Evolutionary conservation across 2,888 invertebrate genomes (phyloP), one percentile per base, ranked within the genome.

Genomic region (Trissonchulus latispiculum): DNA sequence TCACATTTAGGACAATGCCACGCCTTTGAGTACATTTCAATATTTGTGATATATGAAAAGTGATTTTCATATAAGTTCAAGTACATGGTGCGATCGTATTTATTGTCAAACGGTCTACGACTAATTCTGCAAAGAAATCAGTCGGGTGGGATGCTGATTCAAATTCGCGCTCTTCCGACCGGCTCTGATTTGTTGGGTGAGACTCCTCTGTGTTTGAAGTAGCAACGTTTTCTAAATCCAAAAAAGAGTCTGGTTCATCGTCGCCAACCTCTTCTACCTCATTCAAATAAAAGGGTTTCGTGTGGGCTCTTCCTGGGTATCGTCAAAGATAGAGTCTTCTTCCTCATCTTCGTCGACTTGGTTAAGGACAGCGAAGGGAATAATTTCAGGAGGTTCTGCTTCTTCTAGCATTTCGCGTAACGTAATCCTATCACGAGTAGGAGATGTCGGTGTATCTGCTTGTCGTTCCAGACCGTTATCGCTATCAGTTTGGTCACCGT

Each of bases 1-100:
- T 64, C 64, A 64, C 64, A 64, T 31, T 64, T 64, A 33, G 28
- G 8, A 64, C 64, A 64, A 28, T 33, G 64, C 64, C 64, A 64
- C 64, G 8, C 18, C 33, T 64, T 64, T 31, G 31, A 8, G 33
- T 64, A 64, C 28, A 18, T 8, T 29, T 64, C 15, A 3, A 64
- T 64, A 64, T 64, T 29, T n/a, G 64, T 64, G 29, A 64, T 64
- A 8, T 15, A n/a, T 29, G 64, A 64, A 64, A 64, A 64, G 33
- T 64, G 64, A 15, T n/a, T 29, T n/a, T 15, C 15, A 29, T 64
- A 64, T 29, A 64, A 64, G 64, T 64, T 64, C 29, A 64, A 29
- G 33, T 64, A 31, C 8, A 64, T 31, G 8, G 64, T 64, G 18
- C 8, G 8, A 8, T 3, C 8, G 28, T 15, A 48, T 15, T 23